Evolutionary conservation across 1,140 invertebrate species (phyloP), one percentile per base, ranked within the genome.

Genomic region (Hyles vespertilio): DNA sequence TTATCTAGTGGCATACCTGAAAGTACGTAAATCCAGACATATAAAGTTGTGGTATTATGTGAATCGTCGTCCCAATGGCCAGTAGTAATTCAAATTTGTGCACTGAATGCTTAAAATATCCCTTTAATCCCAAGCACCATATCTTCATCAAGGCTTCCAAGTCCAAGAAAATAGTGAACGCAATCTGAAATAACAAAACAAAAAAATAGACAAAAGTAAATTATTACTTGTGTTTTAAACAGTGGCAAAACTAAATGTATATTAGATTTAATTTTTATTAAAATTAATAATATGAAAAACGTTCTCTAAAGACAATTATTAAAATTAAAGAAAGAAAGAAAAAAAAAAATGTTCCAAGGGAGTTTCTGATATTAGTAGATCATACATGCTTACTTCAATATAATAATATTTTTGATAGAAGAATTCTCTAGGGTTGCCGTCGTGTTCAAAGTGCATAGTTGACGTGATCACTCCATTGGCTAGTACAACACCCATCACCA

Each of bases 1-100:
- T 22, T 2, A 22, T 22, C 22, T 22, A 2, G 2, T 22, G 22
- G 22, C 50, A 8, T 72, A 88, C 96, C 92, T 99, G 98, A 87
- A 99, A 99, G 89, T 98, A 99, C 1, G 98, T 99, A 66, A 99
- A 94, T 50, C 93, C 94, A 12, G 96, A 96, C 75, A 99, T 92
- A 89, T 99, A 99, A 47, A 97, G 93, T 56, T 92, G 91, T 8
- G 97, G 98, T 63, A 99, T 94, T 55, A 99, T 94, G 75, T 99
- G 98, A 45, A 99, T 83, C 0, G 97, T 97, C 34, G 98, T 99
- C n/a, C 97, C 98, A 69, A 99, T 93, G 10, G 96, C 95, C 43
- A 99, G 86, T 2, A 99, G 90, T 33, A 99, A 87, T 90, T 99
- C 99, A 90, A 99, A 99, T 84, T 99, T 99, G 82, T 99, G 98